Conservation (phyloP, 2,888 invertebrate species). For the Aradus depressus region DNA sequence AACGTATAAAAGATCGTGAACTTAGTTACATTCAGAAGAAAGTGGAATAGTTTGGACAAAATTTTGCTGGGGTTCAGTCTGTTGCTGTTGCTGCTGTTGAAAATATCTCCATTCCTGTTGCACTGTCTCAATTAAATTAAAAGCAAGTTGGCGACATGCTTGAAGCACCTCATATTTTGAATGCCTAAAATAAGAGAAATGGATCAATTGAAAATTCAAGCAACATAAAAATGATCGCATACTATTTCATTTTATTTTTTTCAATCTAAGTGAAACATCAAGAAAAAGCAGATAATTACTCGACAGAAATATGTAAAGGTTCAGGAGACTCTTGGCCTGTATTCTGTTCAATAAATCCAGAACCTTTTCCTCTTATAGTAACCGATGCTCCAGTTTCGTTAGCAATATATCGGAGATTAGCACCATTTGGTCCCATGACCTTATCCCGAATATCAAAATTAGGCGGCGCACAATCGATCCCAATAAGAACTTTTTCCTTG, state of each 20-base stretch:
- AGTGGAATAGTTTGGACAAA: too few relatives aligned
- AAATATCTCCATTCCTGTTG: conserved; percentile 43
- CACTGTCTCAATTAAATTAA: conserved; percentile 69
- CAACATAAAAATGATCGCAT: background rate
- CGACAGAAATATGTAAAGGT: conserved; percentile 62
- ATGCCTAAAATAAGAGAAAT: conserved; percentile 50
- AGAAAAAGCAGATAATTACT: conserved; percentile 40
- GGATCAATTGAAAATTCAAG: too few relatives aligned
- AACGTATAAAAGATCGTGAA: too few relatives aligned
- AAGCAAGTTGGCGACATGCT: conserved; percentile 58
- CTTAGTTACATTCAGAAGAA: too few relatives aligned
- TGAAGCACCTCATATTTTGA: conserved; percentile 54
- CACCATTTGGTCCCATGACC: conserved; percentile 57
- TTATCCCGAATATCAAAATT: conserved; percentile 63
- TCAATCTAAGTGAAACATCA: background rate
- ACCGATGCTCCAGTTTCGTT: conserved; percentile 68
- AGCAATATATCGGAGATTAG: conserved; percentile 63
- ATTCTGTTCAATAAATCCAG: conserved; percentile 46
- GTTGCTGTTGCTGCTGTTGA: conserved; percentile 33
- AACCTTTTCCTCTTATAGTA: conserved; percentile 57
- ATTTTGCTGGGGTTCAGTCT: conserved; percentile 32
- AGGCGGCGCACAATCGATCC: conserved; percentile 63
- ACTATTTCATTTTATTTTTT: background rate
- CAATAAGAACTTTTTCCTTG: conserved; percentile 63
- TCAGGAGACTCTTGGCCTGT: conserved; percentile 52